Conservation (phyloP, 2,113 vertebrate genomes). For the Tylochromis polylepis region DNA sequence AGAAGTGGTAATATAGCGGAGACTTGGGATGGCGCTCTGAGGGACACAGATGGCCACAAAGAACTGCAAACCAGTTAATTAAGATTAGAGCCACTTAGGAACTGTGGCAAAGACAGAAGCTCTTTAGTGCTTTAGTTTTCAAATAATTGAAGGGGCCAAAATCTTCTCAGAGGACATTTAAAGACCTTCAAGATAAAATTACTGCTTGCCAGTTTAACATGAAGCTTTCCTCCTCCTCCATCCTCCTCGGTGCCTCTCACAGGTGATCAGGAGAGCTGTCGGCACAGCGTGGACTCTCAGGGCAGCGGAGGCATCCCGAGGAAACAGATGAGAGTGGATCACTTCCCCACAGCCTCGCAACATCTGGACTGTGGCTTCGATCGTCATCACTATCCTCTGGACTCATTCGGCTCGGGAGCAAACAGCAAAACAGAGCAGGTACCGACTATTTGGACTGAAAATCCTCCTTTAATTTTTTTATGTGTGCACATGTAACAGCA, state of each 20-base stretch:
- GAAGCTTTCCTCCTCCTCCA: not conserved
- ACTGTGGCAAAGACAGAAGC: not conserved
- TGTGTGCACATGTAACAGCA: not conserved
- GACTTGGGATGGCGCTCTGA: not conserved
- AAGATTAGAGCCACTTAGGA: not conserved
- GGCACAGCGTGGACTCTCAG: constrained; percentile 87
- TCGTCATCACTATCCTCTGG: constrained; percentile 79
- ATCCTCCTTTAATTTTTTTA: not conserved
- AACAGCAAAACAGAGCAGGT: constrained; percentile 86
- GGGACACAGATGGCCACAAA: not conserved
- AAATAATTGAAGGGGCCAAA: not conserved
- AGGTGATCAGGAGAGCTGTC: constrained; percentile 89
- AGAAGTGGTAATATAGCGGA: not conserved
- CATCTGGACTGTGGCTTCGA: constrained; percentile 86
- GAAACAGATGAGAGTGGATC: constrained; percentile 82
- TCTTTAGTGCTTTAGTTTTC: not conserved
- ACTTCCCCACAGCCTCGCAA: constrained; percentile 72
- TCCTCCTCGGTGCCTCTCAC: not conserved
- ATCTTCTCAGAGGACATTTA: not conserved
- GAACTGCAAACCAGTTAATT: not conserved
- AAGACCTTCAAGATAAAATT: not conserved
- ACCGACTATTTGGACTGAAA: not conserved
- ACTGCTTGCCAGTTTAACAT: not conserved
- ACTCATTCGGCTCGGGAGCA: constrained; percentile 76
- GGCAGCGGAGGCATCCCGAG: constrained; percentile 74